These are phyloP conservation scores for Naja naja DNA, from an alignment of 2,113 vertebrate species.

Conservation along the genomic window DNA sequence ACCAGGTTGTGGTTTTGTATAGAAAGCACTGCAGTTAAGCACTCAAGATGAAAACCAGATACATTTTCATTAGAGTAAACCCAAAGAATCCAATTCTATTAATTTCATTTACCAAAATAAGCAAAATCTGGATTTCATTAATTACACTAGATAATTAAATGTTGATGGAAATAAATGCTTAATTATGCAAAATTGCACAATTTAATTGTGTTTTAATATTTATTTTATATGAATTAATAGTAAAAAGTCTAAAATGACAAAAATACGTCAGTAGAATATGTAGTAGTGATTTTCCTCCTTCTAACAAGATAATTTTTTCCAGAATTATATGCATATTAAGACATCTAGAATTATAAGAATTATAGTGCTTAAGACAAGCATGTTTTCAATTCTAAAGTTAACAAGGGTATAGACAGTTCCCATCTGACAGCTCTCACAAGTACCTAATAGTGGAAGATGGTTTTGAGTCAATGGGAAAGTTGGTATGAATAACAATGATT, in stretches of 20 bases:
- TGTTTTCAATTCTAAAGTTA: neutral
- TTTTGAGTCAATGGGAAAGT: constrained; percentile 41
- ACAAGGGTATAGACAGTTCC: neutral
- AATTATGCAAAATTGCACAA: neutral
- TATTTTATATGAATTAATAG: neutral
- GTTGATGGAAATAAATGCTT: neutral
- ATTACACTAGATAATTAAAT: neutral
- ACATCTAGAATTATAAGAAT: neutral
- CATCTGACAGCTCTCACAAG: neutral
- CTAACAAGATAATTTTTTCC: neutral
- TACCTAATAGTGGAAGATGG: neutral
- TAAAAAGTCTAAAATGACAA: neutral
- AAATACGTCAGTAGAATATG: neutral
- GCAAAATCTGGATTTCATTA: neutral
- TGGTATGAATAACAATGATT: constrained; percentile 28
- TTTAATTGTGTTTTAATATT: neutral
- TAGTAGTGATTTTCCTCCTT: neutral
- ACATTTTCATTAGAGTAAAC: neutral
- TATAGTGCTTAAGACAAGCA: neutral
- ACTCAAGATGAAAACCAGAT: neutral
- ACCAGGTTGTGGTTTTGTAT: neutral
- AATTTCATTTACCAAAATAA: neutral
- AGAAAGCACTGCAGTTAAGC: neutral
- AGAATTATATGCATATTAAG: neutral
- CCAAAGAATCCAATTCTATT: neutral